Percentiles rank a stretch among this genome's conserved stretches.
Conservation (phyloP, 2,113 vertebrate species). For the Hippocampus barbouri region DNA sequence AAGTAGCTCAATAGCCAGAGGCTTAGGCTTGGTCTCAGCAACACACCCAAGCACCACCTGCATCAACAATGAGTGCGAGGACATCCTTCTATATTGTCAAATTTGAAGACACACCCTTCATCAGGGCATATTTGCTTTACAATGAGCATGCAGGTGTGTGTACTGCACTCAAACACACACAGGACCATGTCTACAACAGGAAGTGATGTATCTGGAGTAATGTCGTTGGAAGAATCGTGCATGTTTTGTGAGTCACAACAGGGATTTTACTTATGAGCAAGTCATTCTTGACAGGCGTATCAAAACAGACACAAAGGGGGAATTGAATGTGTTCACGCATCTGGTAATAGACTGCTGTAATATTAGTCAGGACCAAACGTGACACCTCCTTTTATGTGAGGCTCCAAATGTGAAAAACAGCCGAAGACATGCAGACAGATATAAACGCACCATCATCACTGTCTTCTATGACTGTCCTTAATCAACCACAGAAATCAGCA, state of each 20-base stretch:
- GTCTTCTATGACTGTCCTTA: too few relatives aligned
- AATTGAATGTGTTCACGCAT: background rate
- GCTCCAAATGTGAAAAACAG: too few relatives aligned
- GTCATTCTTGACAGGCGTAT: background rate
- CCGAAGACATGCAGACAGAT: background rate
- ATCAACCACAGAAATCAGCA: background rate
- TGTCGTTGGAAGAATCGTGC: conserved; percentile 22
- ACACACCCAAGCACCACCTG: background rate
- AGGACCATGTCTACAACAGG: conserved; percentile 5
- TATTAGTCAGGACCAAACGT: too few relatives aligned
- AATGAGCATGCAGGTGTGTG: background rate
- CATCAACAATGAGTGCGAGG: background rate
- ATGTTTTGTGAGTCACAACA: conserved; percentile 29
- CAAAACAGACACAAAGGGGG: background rate
- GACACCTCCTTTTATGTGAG: background rate
- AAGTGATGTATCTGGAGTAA: conserved; percentile 31
- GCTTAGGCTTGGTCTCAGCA: background rate
- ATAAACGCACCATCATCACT: background rate
- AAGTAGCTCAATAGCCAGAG: background rate
- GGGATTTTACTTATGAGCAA: conserved; percentile 27
- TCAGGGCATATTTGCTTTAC: background rate
- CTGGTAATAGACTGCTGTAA: too few relatives aligned
- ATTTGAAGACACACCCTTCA: background rate
- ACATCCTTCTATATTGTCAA: background rate
- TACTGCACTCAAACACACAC: background rate